Evolutionary conservation across 1,140 invertebrate species (phyloP), one percentile per base, ranked within the genome.

Genomic region (Brachionus manjavacas): DNA sequence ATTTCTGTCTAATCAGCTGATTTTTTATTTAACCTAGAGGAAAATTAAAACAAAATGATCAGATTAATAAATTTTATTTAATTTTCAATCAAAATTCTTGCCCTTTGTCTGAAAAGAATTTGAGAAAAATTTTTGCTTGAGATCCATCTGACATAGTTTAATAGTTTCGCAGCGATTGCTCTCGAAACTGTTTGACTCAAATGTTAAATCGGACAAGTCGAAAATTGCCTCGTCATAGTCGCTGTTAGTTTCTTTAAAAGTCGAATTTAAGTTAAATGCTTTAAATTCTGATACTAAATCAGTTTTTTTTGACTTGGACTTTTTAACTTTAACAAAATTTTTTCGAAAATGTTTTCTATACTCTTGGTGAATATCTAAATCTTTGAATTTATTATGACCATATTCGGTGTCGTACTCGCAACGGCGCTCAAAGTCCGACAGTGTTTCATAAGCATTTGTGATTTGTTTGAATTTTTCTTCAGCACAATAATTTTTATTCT

Each of bases 401-500:
- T 11, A 12, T 52, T 72, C 31, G 11, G 39, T 46, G 35, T 84
- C 83, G 35, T 84, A 84, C 16, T 70, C 28, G 9, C 46, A 41
- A n/a, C 70, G 23, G 4, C 43, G 46, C n/a, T 12, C 16, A 12
- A 41, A 20, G 55, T 84, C 70, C 3, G 35, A 64, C 35, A 84
- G 72, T 31, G 28, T 74, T 25, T 84, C 83, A 60, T 84, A 84
- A 12, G 83, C 83, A 35, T 84, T 84, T 7, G 20, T 70, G 7
- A 84, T 49, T 74, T 72, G n/a, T 39, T 84, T 84, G 35, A 84
- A 84, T 9, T 23, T 70, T 74, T 84, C 83, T 49, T 84, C 83
- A 20, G 83, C 83, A 14, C 3, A 20, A 31, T 8, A 11, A 3
- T 60, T 11, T 6, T 70, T 25, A 70, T 84, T 84, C 23, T 84